Base-by-base conservation (phyloP, 2,797 vertebrate genomes). In the Tiaroga cobitis region DNA sequence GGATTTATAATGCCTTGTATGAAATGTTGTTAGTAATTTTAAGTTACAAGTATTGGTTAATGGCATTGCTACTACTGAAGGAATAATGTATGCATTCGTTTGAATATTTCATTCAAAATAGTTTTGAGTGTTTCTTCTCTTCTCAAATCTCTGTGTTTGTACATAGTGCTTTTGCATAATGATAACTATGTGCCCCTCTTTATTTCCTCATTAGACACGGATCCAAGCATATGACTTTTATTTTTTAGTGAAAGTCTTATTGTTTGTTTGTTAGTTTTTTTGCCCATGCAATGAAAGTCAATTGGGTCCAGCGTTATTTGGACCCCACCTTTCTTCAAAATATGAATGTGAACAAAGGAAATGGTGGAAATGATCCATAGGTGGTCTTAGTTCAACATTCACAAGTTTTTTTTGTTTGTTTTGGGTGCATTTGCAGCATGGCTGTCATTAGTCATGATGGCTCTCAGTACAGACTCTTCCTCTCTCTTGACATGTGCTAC, bases 371-470 rank as follows among this genome's bases (percentile, higher is more conserved):
- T n/a, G 24, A 59, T n/a, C 54, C 54, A 11, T 56, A 24, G 9
- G 21, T 59, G 54, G 9, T 49, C 46, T 18, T 7, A 15, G 59
- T 16, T 63, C 7, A 63, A 34, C 72, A 21, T 29, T 51, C 46
- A 51, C 18, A 75, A 29, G 46, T 24, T 37, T 6, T 19, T 63
- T 15, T 63, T 41, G n/a, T 29, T 26, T 69, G 26, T 4, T 6
- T 37, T 69, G 24, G 5, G 21, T 79, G 26, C 9, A 19, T 46
- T 81, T 56, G 80, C 34, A 34, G 80, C 32, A 54, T 73, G 54
- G 54, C 41, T 61, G 29, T 61, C 29, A 65, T 85, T 80, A 73
- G 83, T 74, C 46, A 34, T 74, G 77, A 59, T 43, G 81, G 59
- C 32, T 51, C 59, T 49, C 24, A 84, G 75, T 8, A 11, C 61